Percentiles rank a stretch among this genome's conserved stretches.
phyloP scores from a whole-genome alignment of 2,888 invertebrate genomes.

The Apamea epomidion region DNA sequence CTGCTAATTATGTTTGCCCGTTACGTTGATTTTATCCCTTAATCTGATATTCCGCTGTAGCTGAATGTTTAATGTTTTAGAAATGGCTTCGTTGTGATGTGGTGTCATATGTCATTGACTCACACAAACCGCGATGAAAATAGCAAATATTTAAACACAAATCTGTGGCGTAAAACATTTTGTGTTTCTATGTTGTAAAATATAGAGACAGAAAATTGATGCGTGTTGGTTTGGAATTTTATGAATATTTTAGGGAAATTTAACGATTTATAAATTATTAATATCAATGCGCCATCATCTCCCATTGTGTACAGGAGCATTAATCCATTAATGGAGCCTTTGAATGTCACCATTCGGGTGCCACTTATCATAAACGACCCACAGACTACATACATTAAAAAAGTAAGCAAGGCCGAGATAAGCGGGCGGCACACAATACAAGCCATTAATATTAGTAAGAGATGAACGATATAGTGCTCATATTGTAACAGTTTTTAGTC shows the following conservation, averaged over 20 bases:
- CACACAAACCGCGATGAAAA: constrained; percentile 19
- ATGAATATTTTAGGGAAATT: constrained; percentile 36
- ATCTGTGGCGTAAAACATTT: constrained; percentile 33
- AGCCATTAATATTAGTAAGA: constrained; percentile 31
- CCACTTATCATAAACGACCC: constrained; percentile 22
- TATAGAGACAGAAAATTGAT: constrained; percentile 4
- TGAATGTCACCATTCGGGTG: constrained; percentile 32
- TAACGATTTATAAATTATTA: constrained; percentile 30
- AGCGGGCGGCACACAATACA: constrained; percentile 31
- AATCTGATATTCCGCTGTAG: constrained; percentile 27
- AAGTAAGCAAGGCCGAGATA: constrained; percentile 39
- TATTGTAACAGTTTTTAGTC: constrained; percentile 35
- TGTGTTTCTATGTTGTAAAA: constrained; percentile 29
- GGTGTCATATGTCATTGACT: constrained; percentile 46
- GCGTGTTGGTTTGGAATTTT: constrained; percentile 21
- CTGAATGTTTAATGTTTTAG: constrained; percentile 30
- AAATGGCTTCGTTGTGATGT: constrained; percentile 23
- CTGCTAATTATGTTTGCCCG: constrained; percentile 28
- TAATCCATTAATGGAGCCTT: constrained; percentile 17
- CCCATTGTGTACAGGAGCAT: constrained; percentile 20
- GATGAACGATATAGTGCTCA: constrained; percentile 20
- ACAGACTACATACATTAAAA: constrained; percentile 28
- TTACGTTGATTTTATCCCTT: constrained; percentile 32
- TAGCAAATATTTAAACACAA: constrained; percentile 40
- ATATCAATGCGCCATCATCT: constrained; percentile 25